Conservation (phyloP, 2,888 invertebrate genomes). For the Tubulanus polymorphus region DNA sequence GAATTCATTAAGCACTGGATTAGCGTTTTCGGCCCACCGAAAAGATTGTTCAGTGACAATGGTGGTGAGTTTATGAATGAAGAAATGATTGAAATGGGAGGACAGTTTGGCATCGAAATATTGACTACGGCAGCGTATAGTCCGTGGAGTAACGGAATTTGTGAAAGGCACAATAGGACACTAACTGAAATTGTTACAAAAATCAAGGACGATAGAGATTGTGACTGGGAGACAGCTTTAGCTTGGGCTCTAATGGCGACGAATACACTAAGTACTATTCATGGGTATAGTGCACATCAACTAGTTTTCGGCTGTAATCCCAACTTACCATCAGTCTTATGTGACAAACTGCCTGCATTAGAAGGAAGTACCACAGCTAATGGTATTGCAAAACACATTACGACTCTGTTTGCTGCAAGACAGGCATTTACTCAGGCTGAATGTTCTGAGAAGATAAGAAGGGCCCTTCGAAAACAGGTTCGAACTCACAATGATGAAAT, state of each 20-base stretch:
- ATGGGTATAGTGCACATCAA: not conserved
- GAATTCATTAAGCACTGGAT: conserved; percentile 15
- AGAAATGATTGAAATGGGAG: conserved; percentile 17
- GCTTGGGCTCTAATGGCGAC: not conserved
- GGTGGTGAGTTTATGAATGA: conserved; percentile 20
- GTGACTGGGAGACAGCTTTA: not conserved
- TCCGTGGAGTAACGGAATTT: conserved; percentile 4
- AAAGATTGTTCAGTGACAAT: conserved; percentile 15
- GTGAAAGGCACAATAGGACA: conserved; percentile 1
- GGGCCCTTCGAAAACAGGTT: conserved; percentile 21
- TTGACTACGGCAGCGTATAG: conserved; percentile 9
- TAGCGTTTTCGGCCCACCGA: conserved; percentile 10
- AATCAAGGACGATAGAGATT: not conserved
- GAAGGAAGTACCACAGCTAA: conserved; percentile 3
- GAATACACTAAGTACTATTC: not conserved
- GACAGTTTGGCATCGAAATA: conserved; percentile 12
- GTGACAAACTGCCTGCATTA: conserved; percentile 1
- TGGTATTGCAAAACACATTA: conserved; percentile 4
- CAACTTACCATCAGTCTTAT: conserved; percentile 6
- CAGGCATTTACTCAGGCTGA: conserved; percentile 21
- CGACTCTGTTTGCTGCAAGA: conserved; percentile 1
- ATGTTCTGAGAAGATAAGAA: conserved; percentile 19
- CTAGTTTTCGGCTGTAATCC: not conserved
- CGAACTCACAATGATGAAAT: conserved; percentile 20
- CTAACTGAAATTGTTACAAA: not conserved